Conservation (phyloP, 2,797 vertebrate genomes). For the Lophius americanus region DNA sequence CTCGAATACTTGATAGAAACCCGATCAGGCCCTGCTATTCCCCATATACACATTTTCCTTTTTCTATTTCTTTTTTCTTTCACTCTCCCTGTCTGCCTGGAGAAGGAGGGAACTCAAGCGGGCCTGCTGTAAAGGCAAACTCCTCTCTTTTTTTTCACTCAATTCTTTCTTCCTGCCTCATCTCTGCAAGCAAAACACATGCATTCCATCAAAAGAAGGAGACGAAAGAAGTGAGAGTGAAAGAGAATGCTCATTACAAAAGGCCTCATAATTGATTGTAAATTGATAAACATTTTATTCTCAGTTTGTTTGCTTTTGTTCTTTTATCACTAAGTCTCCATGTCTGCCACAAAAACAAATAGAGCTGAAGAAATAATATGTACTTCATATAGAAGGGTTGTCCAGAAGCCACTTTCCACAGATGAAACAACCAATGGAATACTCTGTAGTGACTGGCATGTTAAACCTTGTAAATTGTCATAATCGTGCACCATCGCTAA, state of each 20-base stretch:
- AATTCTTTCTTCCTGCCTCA: conserved; percentile 54
- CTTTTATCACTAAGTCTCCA: background rate
- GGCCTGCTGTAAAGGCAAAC: conserved; percentile 56
- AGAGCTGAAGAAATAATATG: conserved; percentile 7
- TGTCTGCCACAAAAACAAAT: conserved; percentile 6
- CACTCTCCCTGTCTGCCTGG: conserved; percentile 45
- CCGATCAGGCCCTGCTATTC: conserved; percentile 75
- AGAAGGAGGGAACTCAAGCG: conserved; percentile 40
- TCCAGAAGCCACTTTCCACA: background rate
- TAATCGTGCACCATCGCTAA: background rate
- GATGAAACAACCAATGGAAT: background rate
- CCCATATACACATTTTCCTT: conserved; percentile 45
- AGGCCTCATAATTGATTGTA: conserved; percentile 85
- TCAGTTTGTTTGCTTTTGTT: background rate
- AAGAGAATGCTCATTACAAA: conserved; percentile 44
- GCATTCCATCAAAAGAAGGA: conserved; percentile 39
- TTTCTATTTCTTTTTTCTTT: conserved; percentile 47
- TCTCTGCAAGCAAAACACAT: conserved; percentile 51
- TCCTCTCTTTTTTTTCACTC: conserved; percentile 48
- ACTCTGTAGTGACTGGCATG: background rate
- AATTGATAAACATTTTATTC: conserved; percentile 84
- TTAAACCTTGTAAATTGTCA: background rate
- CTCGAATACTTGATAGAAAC: conserved; percentile 79
- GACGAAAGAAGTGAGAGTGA: conserved; percentile 45
- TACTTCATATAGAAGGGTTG: background rate